These are phyloP conservation scores for Anniella stebbinsi DNA, from an alignment of 2,797 vertebrate species.

Conservation along the genomic window DNA sequence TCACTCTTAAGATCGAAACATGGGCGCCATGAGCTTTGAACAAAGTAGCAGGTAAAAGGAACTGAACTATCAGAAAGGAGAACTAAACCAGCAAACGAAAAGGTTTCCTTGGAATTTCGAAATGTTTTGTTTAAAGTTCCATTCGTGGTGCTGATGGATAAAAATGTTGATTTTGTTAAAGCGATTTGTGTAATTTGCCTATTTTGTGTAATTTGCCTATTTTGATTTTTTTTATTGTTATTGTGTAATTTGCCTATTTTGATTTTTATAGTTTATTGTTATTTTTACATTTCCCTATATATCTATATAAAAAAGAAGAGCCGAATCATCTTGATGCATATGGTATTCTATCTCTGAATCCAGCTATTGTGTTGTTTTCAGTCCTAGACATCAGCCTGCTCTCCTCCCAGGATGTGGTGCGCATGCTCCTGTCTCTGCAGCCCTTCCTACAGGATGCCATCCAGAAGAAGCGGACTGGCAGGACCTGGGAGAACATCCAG, in stretches of 20 bases:
- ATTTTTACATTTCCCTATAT: no score
- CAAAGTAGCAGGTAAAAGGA: neutral
- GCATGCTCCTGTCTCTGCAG: constrained; percentile 96
- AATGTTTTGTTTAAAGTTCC: no score
- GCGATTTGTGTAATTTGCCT: no score
- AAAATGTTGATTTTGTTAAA: no score
- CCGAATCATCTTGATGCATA: neutral
- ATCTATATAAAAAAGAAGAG: no score
- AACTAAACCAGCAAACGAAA: neutral
- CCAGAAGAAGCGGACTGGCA: constrained; percentile 95
- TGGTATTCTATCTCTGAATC: constrained; percentile 2
- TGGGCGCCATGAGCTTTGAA: neutral
- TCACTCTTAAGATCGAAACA: neutral
- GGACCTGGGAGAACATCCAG: constrained; percentile 99
- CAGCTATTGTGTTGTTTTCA: constrained; percentile 69
- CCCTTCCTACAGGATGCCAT: constrained; percentile 98
- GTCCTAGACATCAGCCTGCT: constrained; percentile 95
- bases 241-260: no score
- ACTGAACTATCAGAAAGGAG: neutral
- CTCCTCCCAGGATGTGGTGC: constrained; percentile 97
- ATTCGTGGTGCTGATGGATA: no score
- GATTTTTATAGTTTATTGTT: no score
- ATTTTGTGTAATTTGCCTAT: no score
- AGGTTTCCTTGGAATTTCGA: neutral
- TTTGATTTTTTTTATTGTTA: no score